Evolutionary conservation across 2,888 invertebrate species (phyloP), one percentile per base, ranked within the genome.

Genomic region (Antheraea assamensis): DNA sequence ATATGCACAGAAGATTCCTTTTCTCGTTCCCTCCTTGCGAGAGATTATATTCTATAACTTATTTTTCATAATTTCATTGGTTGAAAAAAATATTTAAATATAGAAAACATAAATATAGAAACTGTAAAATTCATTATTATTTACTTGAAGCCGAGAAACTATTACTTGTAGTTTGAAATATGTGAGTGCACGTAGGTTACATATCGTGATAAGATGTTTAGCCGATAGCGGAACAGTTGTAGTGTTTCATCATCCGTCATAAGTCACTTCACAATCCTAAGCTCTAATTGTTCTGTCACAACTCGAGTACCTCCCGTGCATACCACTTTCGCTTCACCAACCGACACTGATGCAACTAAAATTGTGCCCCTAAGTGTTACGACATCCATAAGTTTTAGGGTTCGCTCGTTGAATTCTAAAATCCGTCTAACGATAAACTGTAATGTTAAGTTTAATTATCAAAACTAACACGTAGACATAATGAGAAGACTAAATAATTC

Each of bases 241-340:
- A 52, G 31, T 49, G n/a, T 73, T 35, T 55, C 58, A 70, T 73
- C 70, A 71, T 52, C 61, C 31, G 49, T 58, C 52, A 78, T 78
- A 81, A 76, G 74, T 77, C 79, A 78, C 76, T 76, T 76, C 77
- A 78, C 73, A 74, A 74, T 72, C 66, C 64, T 73, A 78, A 79
- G 80, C 75, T 87, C 83, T 86, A 89, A 89, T 88, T 85, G 84
- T 83, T 78, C 76, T 83, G 84, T 85, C 87, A 86, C 83, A 85
- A 83, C 78, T 73, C 77, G 78, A 78, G 77, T 78, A 77, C 78
- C 79, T 76, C 74, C 68, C 76, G 77, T 81, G 74, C 27, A 58
- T 42, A 71, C 76, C 83, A 88, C 88, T 90, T 88, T 90, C 87
- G 83, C 83, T 79, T 76, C 76, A 77, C 42, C 75, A 75, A 73